Evolutionary conservation across 2,113 vertebrate genomes (phyloP).

Genomic region (Prinia subflava): DNA sequence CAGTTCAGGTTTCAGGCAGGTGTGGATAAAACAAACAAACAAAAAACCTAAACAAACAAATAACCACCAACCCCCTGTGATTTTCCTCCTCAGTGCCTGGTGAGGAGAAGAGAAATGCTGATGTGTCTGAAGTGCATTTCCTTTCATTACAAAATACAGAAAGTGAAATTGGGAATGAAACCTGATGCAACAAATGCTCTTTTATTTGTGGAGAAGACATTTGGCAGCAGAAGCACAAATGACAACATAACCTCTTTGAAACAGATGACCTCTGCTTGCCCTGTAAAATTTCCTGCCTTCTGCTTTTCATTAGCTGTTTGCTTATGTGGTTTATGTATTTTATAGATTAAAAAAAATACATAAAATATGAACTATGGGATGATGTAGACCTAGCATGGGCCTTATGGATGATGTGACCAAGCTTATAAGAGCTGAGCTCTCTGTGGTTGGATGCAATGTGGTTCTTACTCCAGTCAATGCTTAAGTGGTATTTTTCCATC

Average conservation of each 20-base stretch:
- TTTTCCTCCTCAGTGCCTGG: not conserved
- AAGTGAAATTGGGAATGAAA: not conserved
- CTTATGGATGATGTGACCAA: not conserved
- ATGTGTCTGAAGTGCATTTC: not conserved
- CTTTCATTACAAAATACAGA: not conserved
- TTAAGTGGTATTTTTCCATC: not conserved
- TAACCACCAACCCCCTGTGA: rapidly evolving
- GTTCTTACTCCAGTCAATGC: not conserved
- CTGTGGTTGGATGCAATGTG: not conserved
- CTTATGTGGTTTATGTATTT: not conserved
- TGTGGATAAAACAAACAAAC: not conserved
- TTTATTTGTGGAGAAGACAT: not conserved
- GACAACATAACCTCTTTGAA: not conserved
- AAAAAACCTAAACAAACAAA: not conserved
- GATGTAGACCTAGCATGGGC: not conserved
- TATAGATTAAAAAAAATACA: not conserved
- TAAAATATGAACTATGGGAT: not conserved
- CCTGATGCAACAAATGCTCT: not conserved
- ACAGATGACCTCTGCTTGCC: not conserved
- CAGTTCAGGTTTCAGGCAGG: not conserved
- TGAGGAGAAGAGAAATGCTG: not conserved
- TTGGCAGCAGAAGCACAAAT: not conserved
- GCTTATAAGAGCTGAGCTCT: not conserved
- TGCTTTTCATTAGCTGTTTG: slow-evolving; percentile 10
- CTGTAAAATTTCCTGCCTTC: not conserved